Conservation (phyloP, 2,113 vertebrate species). For the Thamnophis sirtalis region DNA sequence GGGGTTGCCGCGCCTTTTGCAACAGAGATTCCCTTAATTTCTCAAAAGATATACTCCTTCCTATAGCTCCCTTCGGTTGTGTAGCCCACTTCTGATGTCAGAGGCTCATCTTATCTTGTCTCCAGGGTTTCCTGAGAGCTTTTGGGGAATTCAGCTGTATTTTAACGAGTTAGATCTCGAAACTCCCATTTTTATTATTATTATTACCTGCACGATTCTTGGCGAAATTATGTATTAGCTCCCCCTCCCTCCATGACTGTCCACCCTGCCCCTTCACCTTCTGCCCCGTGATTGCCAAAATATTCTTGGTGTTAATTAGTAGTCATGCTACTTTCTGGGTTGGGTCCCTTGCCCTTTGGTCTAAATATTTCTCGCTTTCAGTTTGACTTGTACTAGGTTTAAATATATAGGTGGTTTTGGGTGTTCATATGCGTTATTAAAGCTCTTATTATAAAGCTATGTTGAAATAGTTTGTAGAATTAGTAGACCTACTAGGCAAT, state of each 20-base stretch:
- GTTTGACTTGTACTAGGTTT: not conserved
- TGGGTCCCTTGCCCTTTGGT: not conserved
- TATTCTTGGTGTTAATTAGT: too few relatives aligned
- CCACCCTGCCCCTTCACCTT: not conserved
- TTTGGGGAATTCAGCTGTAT: not conserved
- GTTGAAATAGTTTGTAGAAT: not conserved
- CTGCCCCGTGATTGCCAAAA: not conserved
- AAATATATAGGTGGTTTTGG: not conserved
- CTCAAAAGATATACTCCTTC: not conserved
- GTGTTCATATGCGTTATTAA: not conserved
- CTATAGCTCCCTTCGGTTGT: not conserved
- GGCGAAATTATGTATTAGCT: not conserved
- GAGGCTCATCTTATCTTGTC: not conserved
- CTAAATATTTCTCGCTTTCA: not conserved
- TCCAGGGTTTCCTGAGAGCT: not conserved
- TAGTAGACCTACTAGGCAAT: not conserved
- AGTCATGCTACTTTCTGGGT: not conserved
- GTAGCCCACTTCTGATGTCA: not conserved
- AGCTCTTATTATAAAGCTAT: not conserved
- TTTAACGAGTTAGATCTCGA: not conserved
- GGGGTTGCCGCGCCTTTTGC: not conserved
- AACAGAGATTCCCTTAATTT: not conserved
- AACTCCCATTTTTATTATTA: not conserved
- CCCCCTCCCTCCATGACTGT: not conserved
- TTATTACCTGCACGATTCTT: not conserved